phyloP scores from a whole-genome alignment of 2,113 vertebrate genomes.

The Albula glossodonta region DNA sequence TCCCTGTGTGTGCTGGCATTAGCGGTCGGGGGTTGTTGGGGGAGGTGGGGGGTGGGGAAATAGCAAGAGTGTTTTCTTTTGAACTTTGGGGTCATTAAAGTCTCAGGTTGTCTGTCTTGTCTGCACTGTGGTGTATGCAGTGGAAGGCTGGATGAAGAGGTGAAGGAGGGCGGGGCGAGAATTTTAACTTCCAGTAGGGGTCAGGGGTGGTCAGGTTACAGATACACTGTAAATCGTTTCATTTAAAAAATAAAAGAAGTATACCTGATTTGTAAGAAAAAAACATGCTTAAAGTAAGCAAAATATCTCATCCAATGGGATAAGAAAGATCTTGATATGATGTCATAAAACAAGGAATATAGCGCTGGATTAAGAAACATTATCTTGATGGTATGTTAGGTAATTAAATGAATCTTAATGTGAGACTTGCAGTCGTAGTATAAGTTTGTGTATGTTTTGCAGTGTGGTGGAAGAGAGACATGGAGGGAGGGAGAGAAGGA shows the following conservation, averaged over 20 bases:
- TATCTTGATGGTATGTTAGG: too few species aligned
- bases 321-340: too few species aligned
- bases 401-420: too few species aligned
- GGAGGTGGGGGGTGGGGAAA: constrained; percentile 28
- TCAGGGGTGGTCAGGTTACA: neutral
- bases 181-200: too few species aligned
- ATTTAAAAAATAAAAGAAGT: too few species aligned
- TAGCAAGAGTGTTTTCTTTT: neutral
- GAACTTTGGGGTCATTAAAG: neutral
- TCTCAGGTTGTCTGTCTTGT: neutral
- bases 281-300: too few species aligned
- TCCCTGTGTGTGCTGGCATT: neutral
- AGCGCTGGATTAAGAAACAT: too few species aligned
- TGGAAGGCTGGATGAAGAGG: neutral
- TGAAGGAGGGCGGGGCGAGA: neutral
- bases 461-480: neutral
- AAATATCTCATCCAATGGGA: too few species aligned
- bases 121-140: neutral
- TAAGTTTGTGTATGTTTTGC: neutral
- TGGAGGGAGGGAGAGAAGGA: neutral
- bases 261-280: too few species aligned
- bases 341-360: too few species aligned
- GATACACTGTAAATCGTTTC: neutral
- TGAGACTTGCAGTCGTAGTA: too few species aligned
- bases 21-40: neutral